Evolutionary conservation across 2,888 invertebrate genomes (phyloP), one percentile per base, ranked within the genome.

Genomic region (Drosophila robusta): DNA sequence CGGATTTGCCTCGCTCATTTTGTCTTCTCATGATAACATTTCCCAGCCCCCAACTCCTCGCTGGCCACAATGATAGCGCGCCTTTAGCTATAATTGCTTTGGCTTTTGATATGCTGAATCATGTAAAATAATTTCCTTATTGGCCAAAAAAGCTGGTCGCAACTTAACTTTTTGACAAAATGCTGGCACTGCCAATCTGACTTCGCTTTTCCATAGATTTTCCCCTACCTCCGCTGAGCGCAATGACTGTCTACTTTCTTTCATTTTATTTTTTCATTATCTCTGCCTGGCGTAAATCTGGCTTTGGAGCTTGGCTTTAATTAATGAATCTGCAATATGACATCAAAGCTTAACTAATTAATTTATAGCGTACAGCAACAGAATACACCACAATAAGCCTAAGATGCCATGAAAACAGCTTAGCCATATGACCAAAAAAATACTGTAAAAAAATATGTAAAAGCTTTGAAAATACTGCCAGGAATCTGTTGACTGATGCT

Each of bases 91-190:
- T 84, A 83, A 83, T 87, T 87, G 79, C 87, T 70, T 87, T 87
- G 78, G 42, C 50, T 62, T 72, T 70, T 68, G 60, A 75, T 87
- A 60, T 77, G 81, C 87, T 78, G 87, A 83, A 67, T 83, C 83
- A 83, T 81, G 78, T 67, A 70, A 83, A 83, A 83, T 83, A 83
- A 83, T 83, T 83, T 83, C 64, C 78, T 82, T 75, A 77, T 82
- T 82, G 83, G 74, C 65, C 69, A 63, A 58, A 52, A 65, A 65
- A 58, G 29, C 66, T 50, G 51, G 69, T 52, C 29, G 45, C 65
- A 75, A 68, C 74, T 68, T 69, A 80, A 76, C 86, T 86, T 86
- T 72, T 86, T 82, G 81, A 82, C 87, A 86, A 82, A 86, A 80
- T 64, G 78, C 60, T 42, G 38, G 29, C 56, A n/a, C 38, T 57